A percentile compares a stretch with the other conserved stretches of the same genome.
Conservation (phyloP, 2,113 vertebrate species). For the Rhynchopsitta pachyrhyncha region DNA sequence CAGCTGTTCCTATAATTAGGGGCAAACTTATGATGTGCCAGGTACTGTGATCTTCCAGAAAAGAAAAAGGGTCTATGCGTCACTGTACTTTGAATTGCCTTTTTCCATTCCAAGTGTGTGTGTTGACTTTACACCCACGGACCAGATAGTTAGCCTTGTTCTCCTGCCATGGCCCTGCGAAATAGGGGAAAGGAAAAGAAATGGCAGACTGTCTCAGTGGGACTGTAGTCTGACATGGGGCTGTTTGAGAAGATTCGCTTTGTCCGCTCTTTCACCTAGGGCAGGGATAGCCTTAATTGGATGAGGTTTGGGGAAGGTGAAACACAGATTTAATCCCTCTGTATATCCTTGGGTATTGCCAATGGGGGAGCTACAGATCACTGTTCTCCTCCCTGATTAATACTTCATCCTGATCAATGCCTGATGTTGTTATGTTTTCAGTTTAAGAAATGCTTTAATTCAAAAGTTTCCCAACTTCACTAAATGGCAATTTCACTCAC, state of each 20-base stretch:
- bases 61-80: not conserved
- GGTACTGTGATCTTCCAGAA: not conserved
- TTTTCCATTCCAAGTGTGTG: not conserved
- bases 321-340: not conserved
- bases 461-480: not conserved
- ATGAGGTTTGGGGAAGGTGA: not conserved
- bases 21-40: not conserved
- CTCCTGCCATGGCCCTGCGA: not conserved
- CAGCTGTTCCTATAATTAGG: not conserved
- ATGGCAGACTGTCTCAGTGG: not conserved
- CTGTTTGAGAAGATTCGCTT: not conserved
- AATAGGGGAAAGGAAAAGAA: not conserved
- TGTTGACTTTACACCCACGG: not conserved
- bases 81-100: not conserved
- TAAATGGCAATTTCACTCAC: not conserved
- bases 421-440: not conserved
- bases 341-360: rapidly evolving
- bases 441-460: not conserved
- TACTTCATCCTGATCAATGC: not conserved
- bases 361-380: rapidly evolving
- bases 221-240: not conserved
- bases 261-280: not conserved
- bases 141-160: not conserved
- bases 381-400: not conserved
- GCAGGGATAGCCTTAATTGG: not conserved